Evolutionary conservation across 1,140 invertebrate genomes (phyloP).

Genomic region (Macrotrachela quadricornifera): DNA sequence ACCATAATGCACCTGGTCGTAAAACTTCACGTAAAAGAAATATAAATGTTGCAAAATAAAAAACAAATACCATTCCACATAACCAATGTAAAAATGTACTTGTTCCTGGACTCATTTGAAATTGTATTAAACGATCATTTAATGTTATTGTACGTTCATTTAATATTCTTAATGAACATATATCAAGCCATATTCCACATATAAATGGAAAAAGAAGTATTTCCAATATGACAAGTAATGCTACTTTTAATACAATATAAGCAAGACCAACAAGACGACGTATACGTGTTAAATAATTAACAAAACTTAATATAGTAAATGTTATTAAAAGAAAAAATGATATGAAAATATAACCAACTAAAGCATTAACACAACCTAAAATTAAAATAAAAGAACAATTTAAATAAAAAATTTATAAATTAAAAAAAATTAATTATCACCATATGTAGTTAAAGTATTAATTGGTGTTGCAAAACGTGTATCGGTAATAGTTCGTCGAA

Average conservation of each 20-base stretch:
- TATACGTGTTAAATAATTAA: conserved; percentile 24
- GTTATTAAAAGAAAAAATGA: conserved; percentile 48
- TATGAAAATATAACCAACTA: conserved; percentile 38
- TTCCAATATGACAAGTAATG: conserved; percentile 69
- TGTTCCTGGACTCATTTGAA: conserved; percentile 67
- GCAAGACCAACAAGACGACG: conserved; percentile 66
- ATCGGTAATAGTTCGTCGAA: too few relatives aligned
- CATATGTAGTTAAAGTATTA: background rate
- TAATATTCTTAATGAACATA: conserved; percentile 83
- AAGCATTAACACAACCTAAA: background rate
- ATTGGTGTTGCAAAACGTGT: background rate
- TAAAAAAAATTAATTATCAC: background rate
- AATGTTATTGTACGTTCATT: conserved; percentile 35
- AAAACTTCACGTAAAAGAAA: conserved; percentile 73
- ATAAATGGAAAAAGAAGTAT: conserved; percentile 84
- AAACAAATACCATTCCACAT: conserved; percentile 96
- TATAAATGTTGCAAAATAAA: conserved; percentile 95
- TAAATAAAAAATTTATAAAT: background rate
- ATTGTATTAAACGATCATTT: conserved; percentile 51
- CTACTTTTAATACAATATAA: conserved; percentile 86
- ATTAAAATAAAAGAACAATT: background rate
- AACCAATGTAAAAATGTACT: conserved; percentile 97
- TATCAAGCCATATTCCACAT: conserved; percentile 96
- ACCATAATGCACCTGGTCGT: conserved; percentile 84
- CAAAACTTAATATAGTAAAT: conserved; percentile 43